A percentile compares a stretch with the other conserved stretches of the same genome.
Evolutionary conservation across 2,888 invertebrate genomes (phyloP).

Genomic region (Hartigia nigra): DNA sequence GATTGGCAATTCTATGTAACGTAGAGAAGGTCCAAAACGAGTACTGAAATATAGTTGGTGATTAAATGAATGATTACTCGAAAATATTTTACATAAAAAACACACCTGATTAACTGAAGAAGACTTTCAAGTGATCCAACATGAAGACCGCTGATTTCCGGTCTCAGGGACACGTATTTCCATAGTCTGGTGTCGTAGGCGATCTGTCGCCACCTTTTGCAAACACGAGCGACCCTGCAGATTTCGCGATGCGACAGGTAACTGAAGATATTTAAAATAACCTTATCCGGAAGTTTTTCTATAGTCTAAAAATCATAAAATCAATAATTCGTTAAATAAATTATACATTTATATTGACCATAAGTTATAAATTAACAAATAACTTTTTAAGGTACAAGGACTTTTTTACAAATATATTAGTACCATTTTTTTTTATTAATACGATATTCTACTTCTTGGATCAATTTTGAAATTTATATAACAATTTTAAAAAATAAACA

Average conservation of each 20-base stretch:
- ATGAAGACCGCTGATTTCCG: constrained; percentile 95
- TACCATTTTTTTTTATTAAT: not conserved
- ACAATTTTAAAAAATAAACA: not conserved
- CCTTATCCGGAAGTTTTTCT: constrained; percentile 97
- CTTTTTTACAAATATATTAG: not conserved
- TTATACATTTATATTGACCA: not conserved
- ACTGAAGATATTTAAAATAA: constrained; percentile 92
- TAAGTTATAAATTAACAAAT: not conserved
- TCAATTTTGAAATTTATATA: constrained; percentile 5
- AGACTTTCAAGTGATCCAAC: constrained; percentile 90
- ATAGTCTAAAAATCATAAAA: constrained; percentile 79
- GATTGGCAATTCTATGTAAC: constrained; percentile 93
- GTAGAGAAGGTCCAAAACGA: constrained; percentile 87
- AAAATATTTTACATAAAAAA: not conserved
- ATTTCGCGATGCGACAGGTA: constrained; percentile 95
- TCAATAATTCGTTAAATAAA: not conserved
- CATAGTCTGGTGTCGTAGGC: constrained; percentile 96
- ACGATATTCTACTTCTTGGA: not conserved
- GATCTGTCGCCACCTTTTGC: constrained; percentile 95
- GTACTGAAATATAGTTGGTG: constrained; percentile 68
- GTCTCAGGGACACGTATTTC: constrained; percentile 95
- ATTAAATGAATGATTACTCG: not conserved
- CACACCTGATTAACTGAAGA: constrained; percentile 81
- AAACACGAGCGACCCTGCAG: constrained; percentile 92
- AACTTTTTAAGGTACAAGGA: not conserved